Evolutionary conservation across 2,797 vertebrate genomes (phyloP).

Genomic region (Rhinichthys osculus): DNA sequence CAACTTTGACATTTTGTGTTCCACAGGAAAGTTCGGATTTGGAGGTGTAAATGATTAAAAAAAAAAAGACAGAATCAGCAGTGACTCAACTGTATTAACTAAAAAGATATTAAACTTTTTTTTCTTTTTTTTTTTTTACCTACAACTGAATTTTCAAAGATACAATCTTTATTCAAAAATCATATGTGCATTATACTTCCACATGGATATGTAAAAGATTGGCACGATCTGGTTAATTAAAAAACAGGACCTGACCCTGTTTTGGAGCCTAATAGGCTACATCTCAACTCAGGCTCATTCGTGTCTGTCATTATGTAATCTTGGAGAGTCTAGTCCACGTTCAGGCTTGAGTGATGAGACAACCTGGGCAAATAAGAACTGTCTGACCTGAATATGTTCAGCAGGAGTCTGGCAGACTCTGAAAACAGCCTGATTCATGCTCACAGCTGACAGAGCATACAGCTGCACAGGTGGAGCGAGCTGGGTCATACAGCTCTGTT

Average conservation of each 20-base stretch:
- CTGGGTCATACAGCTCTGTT: constrained; percentile 48
- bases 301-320: constrained; percentile 17
- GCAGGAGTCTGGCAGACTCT: constrained; percentile 39
- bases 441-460: constrained; percentile 56
- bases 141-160: background rate
- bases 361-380: constrained; percentile 52
- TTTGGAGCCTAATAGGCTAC: background rate
- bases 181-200: background rate
- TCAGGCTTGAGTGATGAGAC: constrained; percentile 44
- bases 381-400: constrained; percentile 60
- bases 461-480: constrained; percentile 55
- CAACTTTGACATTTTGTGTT: background rate
- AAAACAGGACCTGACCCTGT: background rate
- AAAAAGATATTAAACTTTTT: background rate
- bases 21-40: background rate
- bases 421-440: constrained; percentile 40
- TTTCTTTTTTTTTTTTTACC: background rate
- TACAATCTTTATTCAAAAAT: background rate
- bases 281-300: background rate
- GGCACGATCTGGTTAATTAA: background rate
- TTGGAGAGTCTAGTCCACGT: background rate
- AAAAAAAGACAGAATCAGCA: background rate
- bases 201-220: background rate
- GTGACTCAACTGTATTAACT: background rate
- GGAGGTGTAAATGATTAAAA: background rate